Evolutionary conservation across 2,888 invertebrate species (phyloP).

Genomic region (Aleiodes leptofemur): DNA sequence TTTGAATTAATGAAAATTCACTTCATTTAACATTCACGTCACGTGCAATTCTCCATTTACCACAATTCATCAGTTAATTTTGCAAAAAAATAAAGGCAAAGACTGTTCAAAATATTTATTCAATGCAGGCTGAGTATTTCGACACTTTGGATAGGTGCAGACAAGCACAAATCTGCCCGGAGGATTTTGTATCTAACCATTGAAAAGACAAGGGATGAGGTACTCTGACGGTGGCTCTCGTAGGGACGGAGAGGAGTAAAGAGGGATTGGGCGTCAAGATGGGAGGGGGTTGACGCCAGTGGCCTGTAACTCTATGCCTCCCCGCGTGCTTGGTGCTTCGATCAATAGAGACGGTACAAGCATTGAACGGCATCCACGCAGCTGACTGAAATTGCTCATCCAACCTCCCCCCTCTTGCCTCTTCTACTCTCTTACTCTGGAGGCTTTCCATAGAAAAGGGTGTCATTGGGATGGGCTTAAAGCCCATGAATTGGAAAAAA

Average conservation of each 20-base stretch:
- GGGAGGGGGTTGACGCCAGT: constrained; percentile 68
- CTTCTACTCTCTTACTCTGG: constrained; percentile 5
- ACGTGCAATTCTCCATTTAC: no score
- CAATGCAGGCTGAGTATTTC: constrained; percentile 22
- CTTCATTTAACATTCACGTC: no score
- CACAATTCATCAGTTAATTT: no score
- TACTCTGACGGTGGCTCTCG: constrained; percentile 33
- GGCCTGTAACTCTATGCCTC: constrained; percentile 72
- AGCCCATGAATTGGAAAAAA: constrained; percentile 34
- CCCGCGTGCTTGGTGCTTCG: constrained; percentile 65
- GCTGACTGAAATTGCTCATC: constrained; percentile 58
- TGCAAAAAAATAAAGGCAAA: not conserved
- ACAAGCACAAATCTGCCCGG: constrained; percentile 35
- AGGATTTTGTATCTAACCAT: constrained; percentile 24
- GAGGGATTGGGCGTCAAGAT: constrained; percentile 36
- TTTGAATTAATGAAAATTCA: no score
- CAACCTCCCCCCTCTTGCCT: not conserved
- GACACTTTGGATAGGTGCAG: constrained; percentile 36
- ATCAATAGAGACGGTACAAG: constrained; percentile 71
- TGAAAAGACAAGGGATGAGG: constrained; percentile 34
- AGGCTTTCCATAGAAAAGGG: constrained; percentile 33
- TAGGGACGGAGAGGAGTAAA: constrained; percentile 52
- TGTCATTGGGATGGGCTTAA: constrained; percentile 36
- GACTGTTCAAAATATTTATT: constrained; percentile 1
- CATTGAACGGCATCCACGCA: constrained; percentile 65